Evolutionary conservation across 2,888 invertebrate genomes (phyloP), one percentile per base, ranked within the genome.

Genomic region (Octonoba sinensis): DNA sequence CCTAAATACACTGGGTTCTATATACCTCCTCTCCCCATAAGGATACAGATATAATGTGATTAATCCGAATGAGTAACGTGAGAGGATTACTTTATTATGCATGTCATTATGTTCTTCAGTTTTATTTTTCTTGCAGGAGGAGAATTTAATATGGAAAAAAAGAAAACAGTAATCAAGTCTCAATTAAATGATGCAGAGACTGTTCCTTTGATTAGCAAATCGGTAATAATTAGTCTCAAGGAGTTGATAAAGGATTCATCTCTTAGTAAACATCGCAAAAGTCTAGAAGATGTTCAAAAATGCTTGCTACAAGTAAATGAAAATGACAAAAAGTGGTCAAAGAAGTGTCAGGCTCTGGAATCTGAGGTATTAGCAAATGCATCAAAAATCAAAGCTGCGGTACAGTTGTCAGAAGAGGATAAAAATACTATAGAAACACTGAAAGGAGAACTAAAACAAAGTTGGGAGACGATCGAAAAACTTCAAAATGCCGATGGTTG

Each of bases 361-460:
- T 44, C 51, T 3, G 72, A 72, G 22, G n/a, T 79, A 24, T 59
- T 22, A 16, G 56, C 72, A 12, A 72, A 72, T 44, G 36, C 36
- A 3, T 72, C 72, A 1, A 79, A 72, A 66, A 62, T 79, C 6
- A 72, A 60, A 51, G 59, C 60, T 13, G 66, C 72, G 3, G n/a
- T 72, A 36, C 51, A 67, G 16, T 11, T 79, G 24, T 66, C 72
- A 49, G 72, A 59, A 46, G 66, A 72, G 11, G 79, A 79, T 13
- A 79, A 79, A 54, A 72, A 44, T 13, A 66, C 51, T 8, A 79
- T 79, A n/a, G 66, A 72, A 16, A 67, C 66, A 3, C 20, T 72
- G 46, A 66, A 73, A 18, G 54, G 51, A 22, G 78, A 77, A 20
- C 46, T 77, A 3, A 49, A 77, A 11, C 64, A 69, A 22, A 65